These are phyloP conservation scores for Hippocampus kuda DNA, from an alignment of 2,797 vertebrate genomes.

Conservation along the genomic window DNA sequence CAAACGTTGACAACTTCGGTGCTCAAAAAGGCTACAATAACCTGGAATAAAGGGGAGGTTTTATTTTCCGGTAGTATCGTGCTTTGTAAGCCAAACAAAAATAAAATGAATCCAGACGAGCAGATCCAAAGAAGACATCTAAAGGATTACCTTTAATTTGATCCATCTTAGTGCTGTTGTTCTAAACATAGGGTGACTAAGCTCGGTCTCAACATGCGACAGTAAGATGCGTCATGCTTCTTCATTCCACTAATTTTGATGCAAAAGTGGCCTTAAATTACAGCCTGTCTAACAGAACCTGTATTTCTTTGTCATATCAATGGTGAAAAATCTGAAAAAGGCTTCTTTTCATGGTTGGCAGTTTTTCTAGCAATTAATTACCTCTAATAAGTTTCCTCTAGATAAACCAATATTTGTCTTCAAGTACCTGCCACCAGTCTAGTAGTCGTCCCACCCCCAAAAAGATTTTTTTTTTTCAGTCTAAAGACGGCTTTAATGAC, in stretches of 20 bases:
- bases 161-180: neutral
- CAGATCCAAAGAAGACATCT: neutral
- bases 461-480: neutral
- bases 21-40: neutral
- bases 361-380: neutral
- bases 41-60: neutral
- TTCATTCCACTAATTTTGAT: neutral
- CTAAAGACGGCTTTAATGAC: neutral
- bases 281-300: neutral
- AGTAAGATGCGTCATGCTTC: neutral
- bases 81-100: conserved; percentile 3
- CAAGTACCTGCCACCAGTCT: neutral
- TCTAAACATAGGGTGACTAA: conserved; percentile 6
- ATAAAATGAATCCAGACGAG: conserved; percentile 5
- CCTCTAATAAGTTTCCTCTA: neutral
- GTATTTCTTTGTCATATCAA: neutral
- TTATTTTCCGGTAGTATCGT: neutral
- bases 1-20: neutral
- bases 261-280: neutral
- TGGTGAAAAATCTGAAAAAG: neutral
- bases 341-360: neutral
- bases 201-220: neutral
- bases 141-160: conserved; percentile 2
- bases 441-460: too few species aligned
- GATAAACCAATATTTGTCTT: neutral